Conservation (phyloP, 2,888 invertebrate genomes). For the Ecliptopera silaceata region DNA sequence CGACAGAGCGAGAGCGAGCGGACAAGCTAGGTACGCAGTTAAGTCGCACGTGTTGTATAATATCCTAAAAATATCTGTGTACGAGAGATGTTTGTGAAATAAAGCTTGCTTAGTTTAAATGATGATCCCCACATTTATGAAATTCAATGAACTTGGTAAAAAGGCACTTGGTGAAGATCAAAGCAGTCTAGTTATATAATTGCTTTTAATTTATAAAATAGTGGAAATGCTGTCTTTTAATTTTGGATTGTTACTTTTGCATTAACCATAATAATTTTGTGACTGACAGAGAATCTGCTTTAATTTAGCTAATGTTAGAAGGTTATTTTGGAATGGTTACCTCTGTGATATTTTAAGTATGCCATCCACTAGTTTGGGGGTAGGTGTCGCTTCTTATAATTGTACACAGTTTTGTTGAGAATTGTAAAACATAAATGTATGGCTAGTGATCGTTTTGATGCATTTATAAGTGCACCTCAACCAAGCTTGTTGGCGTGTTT, state of each 20-base stretch:
- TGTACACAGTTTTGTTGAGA: conserved; percentile 45
- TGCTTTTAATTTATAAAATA: too few species aligned
- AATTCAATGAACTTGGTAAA: too few species aligned
- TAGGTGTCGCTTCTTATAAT: conserved; percentile 39
- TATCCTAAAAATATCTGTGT: too few species aligned
- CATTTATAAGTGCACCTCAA: conserved; percentile 63
- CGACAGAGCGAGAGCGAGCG: too few species aligned
- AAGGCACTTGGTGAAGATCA: too few species aligned
- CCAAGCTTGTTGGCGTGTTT: conserved; percentile 57
- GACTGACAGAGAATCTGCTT: conserved; percentile 14
- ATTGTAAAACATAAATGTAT: conserved; percentile 41
- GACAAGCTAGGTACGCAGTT: too few species aligned
- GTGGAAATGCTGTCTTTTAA: background rate
- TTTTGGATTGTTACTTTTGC: conserved; percentile 9
- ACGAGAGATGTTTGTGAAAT: too few species aligned
- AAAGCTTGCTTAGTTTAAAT: too few species aligned
- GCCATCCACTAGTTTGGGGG: conserved; percentile 47
- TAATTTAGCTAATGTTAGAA: conserved; percentile 14
- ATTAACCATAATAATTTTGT: conserved; percentile 12
- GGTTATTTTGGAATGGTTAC: conserved; percentile 43
- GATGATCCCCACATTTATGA: too few species aligned
- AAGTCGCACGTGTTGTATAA: too few species aligned
- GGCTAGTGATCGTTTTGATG: conserved; percentile 62
- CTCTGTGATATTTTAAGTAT: conserved; percentile 63
- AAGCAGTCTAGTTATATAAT: too few species aligned